A percentile compares a stretch with the other conserved stretches of the same genome.
phyloP scores from a whole-genome alignment of 2,113 vertebrate species.

The Neofelis nebulosa region DNA sequence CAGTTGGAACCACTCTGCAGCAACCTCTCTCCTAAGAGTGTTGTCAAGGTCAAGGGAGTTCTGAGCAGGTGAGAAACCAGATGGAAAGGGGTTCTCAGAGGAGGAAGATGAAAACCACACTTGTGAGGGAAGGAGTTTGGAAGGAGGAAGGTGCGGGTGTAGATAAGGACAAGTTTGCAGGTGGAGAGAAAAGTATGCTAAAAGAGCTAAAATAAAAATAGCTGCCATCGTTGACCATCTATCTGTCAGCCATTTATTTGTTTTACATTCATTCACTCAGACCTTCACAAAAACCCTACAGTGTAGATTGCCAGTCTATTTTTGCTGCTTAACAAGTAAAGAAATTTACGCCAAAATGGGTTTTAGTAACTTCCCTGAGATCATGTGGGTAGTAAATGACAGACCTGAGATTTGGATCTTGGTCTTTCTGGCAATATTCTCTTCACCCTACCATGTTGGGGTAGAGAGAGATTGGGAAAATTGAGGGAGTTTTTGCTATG shows the following conservation, averaged over 20 bases:
- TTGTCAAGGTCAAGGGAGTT: not conserved
- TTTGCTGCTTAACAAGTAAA: not conserved
- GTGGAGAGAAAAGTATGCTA: not conserved
- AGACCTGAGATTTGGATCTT: not conserved
- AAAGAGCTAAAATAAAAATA: not conserved
- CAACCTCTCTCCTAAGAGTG: not conserved
- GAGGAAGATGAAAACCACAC: not conserved
- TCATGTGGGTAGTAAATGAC: not conserved
- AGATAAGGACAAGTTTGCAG: not conserved
- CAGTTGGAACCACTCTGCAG: not conserved
- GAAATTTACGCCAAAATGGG: not conserved
- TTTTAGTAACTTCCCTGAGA: not conserved
- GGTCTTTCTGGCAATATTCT: not conserved
- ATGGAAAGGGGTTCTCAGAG: not conserved
- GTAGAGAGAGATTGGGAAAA: not conserved
- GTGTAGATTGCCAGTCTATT: not conserved
- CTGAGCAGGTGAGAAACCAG: not conserved
- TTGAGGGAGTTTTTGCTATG: not conserved
- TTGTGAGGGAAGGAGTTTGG: not conserved
- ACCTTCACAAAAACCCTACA: not conserved
- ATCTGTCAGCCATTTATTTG: not conserved
- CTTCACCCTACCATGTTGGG: not conserved
- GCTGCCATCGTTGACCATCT: not conserved
- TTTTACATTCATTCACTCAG: not conserved
- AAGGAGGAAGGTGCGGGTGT: not conserved